Base-by-base conservation (phyloP, 2,888 invertebrate genomes). In the Polydrusus cervinus region DNA sequence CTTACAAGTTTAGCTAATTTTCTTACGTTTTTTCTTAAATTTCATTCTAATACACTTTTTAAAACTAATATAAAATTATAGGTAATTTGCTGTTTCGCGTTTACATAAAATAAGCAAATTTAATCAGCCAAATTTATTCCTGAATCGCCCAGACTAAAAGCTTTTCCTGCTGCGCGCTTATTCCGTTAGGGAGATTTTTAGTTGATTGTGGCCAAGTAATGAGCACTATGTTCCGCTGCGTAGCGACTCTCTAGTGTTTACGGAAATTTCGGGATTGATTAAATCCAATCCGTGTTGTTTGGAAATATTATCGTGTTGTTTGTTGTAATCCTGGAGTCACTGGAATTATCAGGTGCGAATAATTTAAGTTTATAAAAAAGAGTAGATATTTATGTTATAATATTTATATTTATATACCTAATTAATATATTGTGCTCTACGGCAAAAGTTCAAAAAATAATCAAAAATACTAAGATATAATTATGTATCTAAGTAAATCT, bases 251-350 rank as follows among this genome's bases (percentile, higher is more conserved):
- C n/a, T 67, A 57, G 34, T 40, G 57, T 25, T 45, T 45, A 60
- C 69, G 40, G 47, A 60, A 45, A 69, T 43, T 47, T 40, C n/a
- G 16, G 40, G 38, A 34, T 38, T 14, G 34, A 34, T 60, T 60
- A 18, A 1, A 8, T 6, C n/a, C 6, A 47, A 20, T 60, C 45
- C 14, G 47, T 60, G 57, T 45, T 68, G 34, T 45, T 16, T 14
- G 30, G 45, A 55, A 57, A 47, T 60, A 20, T 45, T 14, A 62
- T 62, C 38, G 14, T 47, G 14, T 47, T 9, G 49, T 43, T 67
- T 51, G 34, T 25, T 38, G 30, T 53, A 68, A 74, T 53, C 25
- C 74, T 74, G 74, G 74, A 66, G 47, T 25, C 74, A 43, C 6
- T 40, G 51, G 34, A 34, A 34, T 34, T 34, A 34, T 60, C 64